These are phyloP conservation scores for Trididemnum miniatum DNA, from an alignment of 23 tunicate species.

Conservation along the genomic window DNA sequence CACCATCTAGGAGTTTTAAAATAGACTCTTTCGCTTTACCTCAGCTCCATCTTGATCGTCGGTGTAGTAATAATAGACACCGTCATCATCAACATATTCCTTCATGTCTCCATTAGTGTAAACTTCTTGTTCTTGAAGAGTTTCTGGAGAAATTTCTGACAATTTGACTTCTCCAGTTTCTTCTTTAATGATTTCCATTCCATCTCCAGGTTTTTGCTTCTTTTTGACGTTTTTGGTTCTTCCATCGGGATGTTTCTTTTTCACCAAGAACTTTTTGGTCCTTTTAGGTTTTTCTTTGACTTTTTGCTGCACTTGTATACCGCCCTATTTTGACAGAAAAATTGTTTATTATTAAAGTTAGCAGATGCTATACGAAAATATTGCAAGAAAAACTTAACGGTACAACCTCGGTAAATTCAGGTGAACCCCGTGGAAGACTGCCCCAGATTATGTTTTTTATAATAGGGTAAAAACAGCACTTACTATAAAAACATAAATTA, in stretches of 20 bases:
- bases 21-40: too few relatives aligned
- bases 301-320: background rate
- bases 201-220: background rate
- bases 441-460: too few relatives aligned
- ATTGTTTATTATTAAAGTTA: too few relatives aligned
- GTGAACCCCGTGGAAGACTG: too few relatives aligned
- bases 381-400: too few relatives aligned
- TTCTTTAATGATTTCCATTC: background rate
- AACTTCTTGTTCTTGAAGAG: background rate
- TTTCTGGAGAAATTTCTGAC: background rate
- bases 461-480: too few relatives aligned
- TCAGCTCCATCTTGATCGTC: background rate
- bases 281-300: conserved; percentile 36
- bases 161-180: background rate
- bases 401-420: too few relatives aligned
- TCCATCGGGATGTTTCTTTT: conserved; percentile 12
- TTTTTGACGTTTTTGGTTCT: background rate
- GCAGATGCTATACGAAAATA: too few relatives aligned
- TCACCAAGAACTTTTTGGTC: conserved; percentile 47
- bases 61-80: background rate
- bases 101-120: background rate
- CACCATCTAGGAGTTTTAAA: too few relatives aligned
- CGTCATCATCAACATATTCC: background rate
- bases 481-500: too few relatives aligned
- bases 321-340: too few relatives aligned